A percentile compares a stretch with the other conserved stretches of the same genome.
Conservation (phyloP, 2,113 vertebrate species). For the Takifugu bimaculatus region DNA sequence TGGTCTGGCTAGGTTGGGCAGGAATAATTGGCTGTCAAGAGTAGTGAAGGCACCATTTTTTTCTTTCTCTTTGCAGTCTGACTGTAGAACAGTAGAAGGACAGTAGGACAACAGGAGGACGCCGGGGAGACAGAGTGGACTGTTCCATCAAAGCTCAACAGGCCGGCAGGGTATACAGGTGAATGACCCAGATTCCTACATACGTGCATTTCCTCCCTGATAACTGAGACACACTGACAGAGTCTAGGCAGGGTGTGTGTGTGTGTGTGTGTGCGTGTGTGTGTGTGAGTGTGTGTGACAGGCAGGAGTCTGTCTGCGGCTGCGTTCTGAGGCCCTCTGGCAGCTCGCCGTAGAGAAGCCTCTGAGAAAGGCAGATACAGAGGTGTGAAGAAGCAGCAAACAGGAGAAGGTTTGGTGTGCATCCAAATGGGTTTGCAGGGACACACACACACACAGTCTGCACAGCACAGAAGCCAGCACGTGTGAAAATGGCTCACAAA, state of each 20-base stretch:
- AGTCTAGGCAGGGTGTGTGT: slow-evolving; percentile 25
- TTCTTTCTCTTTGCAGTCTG: slow-evolving; percentile 7
- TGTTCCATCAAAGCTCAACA: slow-evolving; percentile 64
- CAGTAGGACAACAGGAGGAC: slow-evolving; percentile 62
- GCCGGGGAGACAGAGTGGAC: slow-evolving; percentile 56
- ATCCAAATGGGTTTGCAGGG: slow-evolving; percentile 44
- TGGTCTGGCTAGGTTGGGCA: slow-evolving; percentile 67
- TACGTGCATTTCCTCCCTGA: slow-evolving; percentile 28
- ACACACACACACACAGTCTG: slow-evolving; percentile 45
- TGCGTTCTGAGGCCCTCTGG: slow-evolving; percentile 60
- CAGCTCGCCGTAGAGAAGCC: slow-evolving; percentile 47
- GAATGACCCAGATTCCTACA: slow-evolving; percentile 25
- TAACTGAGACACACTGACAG: slow-evolving; percentile 31
- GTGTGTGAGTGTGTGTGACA: slow-evolving; percentile 6
- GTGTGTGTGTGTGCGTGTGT: slow-evolving; percentile 20
- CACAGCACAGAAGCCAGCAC: slow-evolving; percentile 47
- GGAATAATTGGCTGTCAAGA: slow-evolving; percentile 75
- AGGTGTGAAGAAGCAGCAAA: slow-evolving; percentile 61
- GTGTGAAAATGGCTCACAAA: slow-evolving; percentile 45
- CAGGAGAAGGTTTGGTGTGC: slow-evolving; percentile 35
- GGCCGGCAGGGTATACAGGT: slow-evolving; percentile 40
- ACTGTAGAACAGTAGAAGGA: slow-evolving; percentile 59
- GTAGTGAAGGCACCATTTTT: slow-evolving; percentile 56
- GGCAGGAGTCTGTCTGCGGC: slow-evolving; percentile 51
- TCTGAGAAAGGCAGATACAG: slow-evolving; percentile 54